Evolutionary conservation across 2,113 vertebrate species (phyloP), one percentile per base, ranked within the genome.

Genomic region (Clinocottus analis): DNA sequence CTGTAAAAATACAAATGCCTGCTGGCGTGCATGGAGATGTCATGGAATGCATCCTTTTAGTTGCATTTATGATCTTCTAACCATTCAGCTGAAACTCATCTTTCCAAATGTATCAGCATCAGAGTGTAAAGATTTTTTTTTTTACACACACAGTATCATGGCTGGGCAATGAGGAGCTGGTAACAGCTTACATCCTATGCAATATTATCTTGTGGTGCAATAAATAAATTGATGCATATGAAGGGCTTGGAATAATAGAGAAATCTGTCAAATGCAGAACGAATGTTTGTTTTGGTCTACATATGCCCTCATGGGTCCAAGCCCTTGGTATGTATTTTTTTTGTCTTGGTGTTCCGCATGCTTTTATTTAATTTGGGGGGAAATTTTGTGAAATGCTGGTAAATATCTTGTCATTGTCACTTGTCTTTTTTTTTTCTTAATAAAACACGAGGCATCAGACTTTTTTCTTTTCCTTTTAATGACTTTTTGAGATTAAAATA

Each of bases 181-280:
- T 86, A 88, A 72, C 94, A 94, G 94, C 91, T 89, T 93, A 91
- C 85, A 93, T 93, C 90, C 93, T 95, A 95, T 95, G 94, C 94
- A 95, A 95, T 94, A 94, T 93, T 84, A 90, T 90, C 85, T 89
- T 84, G 62, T 89, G 91, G 91, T 95, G 95, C 94, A 95, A 94
- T 95, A 94, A 85, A 62, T 72, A 89, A 87, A 84, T 31, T 53
- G 78, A 76, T 37, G 62, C 85, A 82, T 83, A 72, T 86, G 67
- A 85, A 87, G 81, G 89, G 75, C 86, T 90, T 90, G 58, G 79
- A 88, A 61, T 53, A 69, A 60, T 51, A 69, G n/a, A 43, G 4
- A 60, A 63, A 79, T 74, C 35, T 73, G 29, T 60, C 2, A 60
- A 75, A 59, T 41, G 7, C 13, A 1, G 2, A 33, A 27, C 73